phyloP scores from a whole-genome alignment of 2,888 invertebrate species.

The Venusia cambrica region DNA sequence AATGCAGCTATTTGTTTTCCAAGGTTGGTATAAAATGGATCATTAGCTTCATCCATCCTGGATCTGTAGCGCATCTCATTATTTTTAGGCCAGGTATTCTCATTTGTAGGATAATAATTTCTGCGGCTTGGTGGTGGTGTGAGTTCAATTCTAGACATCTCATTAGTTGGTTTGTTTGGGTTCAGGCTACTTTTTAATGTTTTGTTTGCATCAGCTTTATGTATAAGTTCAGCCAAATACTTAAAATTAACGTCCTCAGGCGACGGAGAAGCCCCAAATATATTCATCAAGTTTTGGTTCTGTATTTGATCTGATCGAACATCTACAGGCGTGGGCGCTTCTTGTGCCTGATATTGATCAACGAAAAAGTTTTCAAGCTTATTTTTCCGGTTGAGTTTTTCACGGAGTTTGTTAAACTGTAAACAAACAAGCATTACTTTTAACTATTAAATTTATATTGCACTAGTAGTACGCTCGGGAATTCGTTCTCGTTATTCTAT shows the following conservation, averaged over 20 bases:
- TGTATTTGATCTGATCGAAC: constrained; percentile 4
- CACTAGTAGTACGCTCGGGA: constrained; percentile 31
- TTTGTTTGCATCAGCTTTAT: constrained; percentile 48
- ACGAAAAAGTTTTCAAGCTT: constrained; percentile 27
- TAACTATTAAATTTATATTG: background rate
- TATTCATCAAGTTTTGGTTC: constrained; percentile 14
- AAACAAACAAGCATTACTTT: constrained; percentile 11
- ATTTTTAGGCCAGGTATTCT: constrained; percentile 2
- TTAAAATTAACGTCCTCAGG: constrained; percentile 61
- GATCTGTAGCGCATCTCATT: constrained; percentile 13
- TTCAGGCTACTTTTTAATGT: constrained; percentile 7
- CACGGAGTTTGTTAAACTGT: constrained; percentile 41
- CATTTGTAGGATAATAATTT: constrained; percentile 27
- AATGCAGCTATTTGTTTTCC: constrained; percentile 67
- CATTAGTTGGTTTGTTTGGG: constrained; percentile 1
- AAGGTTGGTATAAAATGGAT: constrained; percentile 55
- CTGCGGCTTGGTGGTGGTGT: constrained; percentile 27
- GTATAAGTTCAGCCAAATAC: constrained; percentile 65
- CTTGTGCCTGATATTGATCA: constrained; percentile 29
- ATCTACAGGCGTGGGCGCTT: constrained; percentile 23
- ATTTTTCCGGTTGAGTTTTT: constrained; percentile 37
- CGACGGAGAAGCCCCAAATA: constrained; percentile 22
- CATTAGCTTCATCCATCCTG: constrained; percentile 38
- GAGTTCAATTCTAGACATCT: constrained; percentile 5
- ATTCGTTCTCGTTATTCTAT: no score